Evolutionary conservation across 2,888 invertebrate genomes (phyloP).

Genomic region (Leptogaster cylindrica): DNA sequence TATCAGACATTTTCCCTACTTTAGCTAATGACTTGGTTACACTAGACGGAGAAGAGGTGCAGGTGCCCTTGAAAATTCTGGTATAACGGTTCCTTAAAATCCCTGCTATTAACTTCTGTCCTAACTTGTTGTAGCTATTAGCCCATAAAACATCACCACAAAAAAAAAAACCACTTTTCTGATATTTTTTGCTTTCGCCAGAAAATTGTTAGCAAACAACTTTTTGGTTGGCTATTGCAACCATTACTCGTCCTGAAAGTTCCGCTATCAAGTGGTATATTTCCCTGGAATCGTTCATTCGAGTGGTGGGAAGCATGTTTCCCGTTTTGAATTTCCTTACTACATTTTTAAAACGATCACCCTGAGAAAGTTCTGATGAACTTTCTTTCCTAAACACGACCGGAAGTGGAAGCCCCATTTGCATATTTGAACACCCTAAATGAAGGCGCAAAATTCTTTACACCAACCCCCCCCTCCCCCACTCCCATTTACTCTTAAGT

Average conservation of each 20-base stretch:
- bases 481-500: no score
- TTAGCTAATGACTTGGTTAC: neutral
- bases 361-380: neutral
- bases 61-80: neutral
- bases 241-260: conserved; percentile 2
- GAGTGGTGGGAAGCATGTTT: neutral
- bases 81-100: neutral
- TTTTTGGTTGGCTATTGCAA: neutral
- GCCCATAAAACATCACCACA: no score
- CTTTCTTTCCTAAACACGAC: conserved; percentile 1
- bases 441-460: neutral
- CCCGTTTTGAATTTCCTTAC: no score
- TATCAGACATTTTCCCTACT: conserved; percentile 20
- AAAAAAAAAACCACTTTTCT: no score
- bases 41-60: neutral
- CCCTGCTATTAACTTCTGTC: neutral
- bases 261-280: neutral
- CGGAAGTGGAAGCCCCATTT: conserved; percentile 21
- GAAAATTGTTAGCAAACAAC: conserved; percentile 10
- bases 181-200: neutral
- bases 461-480: no score
- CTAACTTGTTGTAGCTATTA: neutral
- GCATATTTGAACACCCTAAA: conserved; percentile 17
- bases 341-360: no score
- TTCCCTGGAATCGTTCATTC: neutral